Conservation (phyloP, 2,888 invertebrate genomes). For the Slavum lentiscoides region DNA sequence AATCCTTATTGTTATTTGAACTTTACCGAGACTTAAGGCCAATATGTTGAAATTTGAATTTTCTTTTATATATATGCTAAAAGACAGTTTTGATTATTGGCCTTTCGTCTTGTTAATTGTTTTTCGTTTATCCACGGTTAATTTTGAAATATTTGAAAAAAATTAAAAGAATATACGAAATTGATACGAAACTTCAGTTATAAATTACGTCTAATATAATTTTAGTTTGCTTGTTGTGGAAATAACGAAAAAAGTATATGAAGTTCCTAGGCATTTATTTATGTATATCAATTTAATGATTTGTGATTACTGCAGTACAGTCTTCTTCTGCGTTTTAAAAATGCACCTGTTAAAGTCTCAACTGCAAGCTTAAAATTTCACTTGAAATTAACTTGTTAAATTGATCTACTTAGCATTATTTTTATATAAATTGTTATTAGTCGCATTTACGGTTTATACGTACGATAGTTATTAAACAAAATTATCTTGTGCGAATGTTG, state of each 20-base stretch:
- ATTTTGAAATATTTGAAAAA: too few species aligned
- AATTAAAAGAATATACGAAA: conserved; percentile 9
- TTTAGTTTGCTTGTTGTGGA: neutral
- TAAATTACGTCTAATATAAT: neutral
- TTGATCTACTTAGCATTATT: conserved; percentile 7
- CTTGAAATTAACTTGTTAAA: neutral
- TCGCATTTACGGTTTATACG: neutral
- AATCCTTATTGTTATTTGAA: conserved; percentile 18
- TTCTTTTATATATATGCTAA: conserved; percentile 5
- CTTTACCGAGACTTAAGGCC: neutral
- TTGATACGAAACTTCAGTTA: neutral
- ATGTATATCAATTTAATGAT: conserved; percentile 19
- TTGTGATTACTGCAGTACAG: neutral
- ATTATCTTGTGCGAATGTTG: neutral
- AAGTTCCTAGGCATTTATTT: conserved; percentile 32
- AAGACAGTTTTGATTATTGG: neutral
- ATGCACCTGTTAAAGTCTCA: neutral
- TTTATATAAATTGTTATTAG: conserved; percentile 28
- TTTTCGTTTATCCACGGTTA: neutral
- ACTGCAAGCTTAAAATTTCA: neutral
- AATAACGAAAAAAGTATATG: neutral
- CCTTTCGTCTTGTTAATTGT: neutral
- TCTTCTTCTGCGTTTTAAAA: neutral
- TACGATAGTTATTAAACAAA: neutral
- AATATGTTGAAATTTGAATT: conserved; percentile 13